These are phyloP conservation scores for Cydia fagiglandana DNA, from an alignment of 1,140 invertebrate species.

Conservation along the genomic window DNA sequence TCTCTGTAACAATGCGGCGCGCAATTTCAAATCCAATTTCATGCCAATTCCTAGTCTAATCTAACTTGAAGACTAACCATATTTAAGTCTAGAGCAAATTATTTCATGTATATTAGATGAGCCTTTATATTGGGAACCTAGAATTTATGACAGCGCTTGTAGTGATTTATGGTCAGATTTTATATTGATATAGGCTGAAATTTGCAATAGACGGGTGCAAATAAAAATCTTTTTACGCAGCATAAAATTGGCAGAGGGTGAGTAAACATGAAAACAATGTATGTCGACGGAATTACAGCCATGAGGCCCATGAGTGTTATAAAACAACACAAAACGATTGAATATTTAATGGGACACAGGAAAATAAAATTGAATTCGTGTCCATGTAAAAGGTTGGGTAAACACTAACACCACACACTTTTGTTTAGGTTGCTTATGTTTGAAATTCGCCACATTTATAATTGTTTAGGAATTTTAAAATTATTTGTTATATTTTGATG, in stretches of 20 bases:
- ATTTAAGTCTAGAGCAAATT: neutral
- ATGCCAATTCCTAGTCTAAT: constrained; percentile 4
- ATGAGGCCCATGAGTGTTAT: constrained; percentile 1
- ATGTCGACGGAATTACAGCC: neutral
- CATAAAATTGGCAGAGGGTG: neutral
- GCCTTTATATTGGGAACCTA: neutral
- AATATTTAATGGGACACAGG: neutral
- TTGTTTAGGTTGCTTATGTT: neutral
- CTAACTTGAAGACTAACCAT: neutral
- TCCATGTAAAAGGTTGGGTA: constrained; percentile 4
- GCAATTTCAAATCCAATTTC: neutral
- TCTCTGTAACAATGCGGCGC: neutral
- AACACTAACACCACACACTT: neutral
- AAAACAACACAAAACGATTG: constrained; percentile 10
- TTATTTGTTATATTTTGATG: neutral
- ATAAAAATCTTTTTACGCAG: neutral
- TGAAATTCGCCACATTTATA: neutral
- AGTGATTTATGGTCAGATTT: neutral
- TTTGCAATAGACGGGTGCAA: neutral
- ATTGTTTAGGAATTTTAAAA: neutral
- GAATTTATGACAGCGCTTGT: constrained; percentile 1
- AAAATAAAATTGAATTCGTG: constrained; percentile 13
- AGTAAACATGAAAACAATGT: neutral
- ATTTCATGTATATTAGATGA: neutral
- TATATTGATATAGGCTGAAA: neutral